Evolutionary conservation across 1,140 invertebrate genomes (phyloP).

Genomic region (Drosophila simulans): DNA sequence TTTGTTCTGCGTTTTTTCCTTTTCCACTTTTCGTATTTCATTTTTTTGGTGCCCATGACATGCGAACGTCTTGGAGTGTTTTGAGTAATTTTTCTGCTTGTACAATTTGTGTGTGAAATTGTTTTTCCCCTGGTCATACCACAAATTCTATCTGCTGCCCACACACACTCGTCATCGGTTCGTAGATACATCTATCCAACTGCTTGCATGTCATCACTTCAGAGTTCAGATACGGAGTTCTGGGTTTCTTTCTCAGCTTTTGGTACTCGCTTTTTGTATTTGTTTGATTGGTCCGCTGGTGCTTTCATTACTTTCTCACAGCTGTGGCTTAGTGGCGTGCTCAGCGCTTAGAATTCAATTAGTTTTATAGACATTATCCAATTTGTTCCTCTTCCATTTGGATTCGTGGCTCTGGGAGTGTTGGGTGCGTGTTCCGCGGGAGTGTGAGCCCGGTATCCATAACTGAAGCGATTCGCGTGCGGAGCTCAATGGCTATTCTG

Average conservation of each 20-base stretch:
- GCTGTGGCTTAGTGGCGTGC: conserved; percentile 66
- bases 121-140: conserved; percentile 34
- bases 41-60: conserved; percentile 46
- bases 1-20: conserved; percentile 57
- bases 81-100: conserved; percentile 52
- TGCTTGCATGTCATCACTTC: conserved; percentile 80
- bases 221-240: conserved; percentile 31
- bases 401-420: conserved; percentile 1
- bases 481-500: conserved; percentile 62
- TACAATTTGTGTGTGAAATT: conserved; percentile 72
- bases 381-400: conserved; percentile 60
- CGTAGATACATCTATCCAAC: conserved; percentile 42
- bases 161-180: conserved; percentile 51
- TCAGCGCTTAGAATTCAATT: conserved; percentile 82
- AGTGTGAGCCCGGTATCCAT: conserved; percentile 57
- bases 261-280: conserved; percentile 25
- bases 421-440: conserved; percentile 60
- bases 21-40: conserved; percentile 41
- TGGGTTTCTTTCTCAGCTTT: conserved; percentile 41
- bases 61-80: conserved; percentile 60
- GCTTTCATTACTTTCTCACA: conserved; percentile 77
- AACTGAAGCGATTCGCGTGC: conserved; percentile 77
- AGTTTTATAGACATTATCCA: conserved; percentile 84
- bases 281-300: conserved; percentile 39
- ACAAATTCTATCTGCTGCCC: conserved; percentile 45